A percentile compares a stretch with the other conserved stretches of the same genome.
Evolutionary conservation across 2,113 vertebrate genomes (phyloP).

Genomic region (Solea senegalensis): DNA sequence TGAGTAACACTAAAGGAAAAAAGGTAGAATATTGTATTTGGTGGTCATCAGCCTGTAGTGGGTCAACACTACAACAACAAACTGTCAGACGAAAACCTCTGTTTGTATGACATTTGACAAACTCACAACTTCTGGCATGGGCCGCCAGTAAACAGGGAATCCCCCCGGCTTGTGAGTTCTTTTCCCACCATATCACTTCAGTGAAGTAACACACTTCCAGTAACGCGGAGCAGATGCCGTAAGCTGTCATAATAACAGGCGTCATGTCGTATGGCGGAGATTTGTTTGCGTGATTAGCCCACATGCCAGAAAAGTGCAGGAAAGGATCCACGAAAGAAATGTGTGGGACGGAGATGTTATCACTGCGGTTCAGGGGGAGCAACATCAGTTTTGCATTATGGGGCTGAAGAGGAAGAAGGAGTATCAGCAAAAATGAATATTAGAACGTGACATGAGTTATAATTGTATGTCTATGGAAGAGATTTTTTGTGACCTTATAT

Average conservation of each 20-base stretch:
- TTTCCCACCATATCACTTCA: constrained; percentile 50
- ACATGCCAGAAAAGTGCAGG: constrained; percentile 27
- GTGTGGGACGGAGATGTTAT: constrained; percentile 37
- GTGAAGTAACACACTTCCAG: constrained; percentile 35
- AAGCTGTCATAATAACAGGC: constrained; percentile 41
- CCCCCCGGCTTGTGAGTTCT: constrained; percentile 28
- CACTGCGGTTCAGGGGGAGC: constrained; percentile 1
- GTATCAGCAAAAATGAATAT: constrained; percentile 34
- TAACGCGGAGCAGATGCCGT: constrained; percentile 63
- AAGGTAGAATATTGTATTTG: background rate
- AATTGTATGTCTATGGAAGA: background rate
- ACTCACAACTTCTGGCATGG: constrained; percentile 31
- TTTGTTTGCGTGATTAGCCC: constrained; percentile 49
- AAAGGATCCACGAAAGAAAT: constrained; percentile 9
- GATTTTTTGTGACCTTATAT: no score
- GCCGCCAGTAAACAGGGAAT: constrained; percentile 37
- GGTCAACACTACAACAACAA: background rate
- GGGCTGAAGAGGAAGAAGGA: background rate
- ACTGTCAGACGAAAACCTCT: background rate
- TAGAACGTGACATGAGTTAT: background rate
- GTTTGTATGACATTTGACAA: constrained; percentile 12
- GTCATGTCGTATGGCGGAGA: constrained; percentile 42
- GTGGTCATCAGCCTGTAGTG: constrained; percentile 2
- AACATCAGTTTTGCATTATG: constrained; percentile 28
- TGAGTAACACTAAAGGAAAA: background rate